A percentile compares a stretch with the other conserved stretches of the same genome.
Conservation (phyloP, 2,888 invertebrate genomes). For the Caenorhabditis sulstoni region DNA sequence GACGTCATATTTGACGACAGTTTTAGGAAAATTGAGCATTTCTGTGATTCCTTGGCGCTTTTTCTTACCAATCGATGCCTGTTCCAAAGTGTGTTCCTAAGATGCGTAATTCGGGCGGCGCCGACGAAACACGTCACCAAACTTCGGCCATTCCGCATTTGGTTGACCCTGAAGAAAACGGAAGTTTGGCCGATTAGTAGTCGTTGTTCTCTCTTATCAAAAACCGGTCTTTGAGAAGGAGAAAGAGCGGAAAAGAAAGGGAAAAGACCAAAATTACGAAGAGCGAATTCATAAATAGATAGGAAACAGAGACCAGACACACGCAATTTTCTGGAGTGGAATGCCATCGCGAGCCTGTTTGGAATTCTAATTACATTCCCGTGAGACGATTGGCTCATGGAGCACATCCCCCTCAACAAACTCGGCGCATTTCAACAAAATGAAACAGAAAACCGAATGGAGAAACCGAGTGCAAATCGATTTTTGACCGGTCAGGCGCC, state of each 20-base stretch:
- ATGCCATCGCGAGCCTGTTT: conserved; percentile 17
- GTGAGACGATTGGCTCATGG: conserved; percentile 3
- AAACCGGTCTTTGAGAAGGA: conserved; percentile 35
- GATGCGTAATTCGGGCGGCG: conserved; percentile 22
- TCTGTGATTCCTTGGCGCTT: too few relatives aligned
- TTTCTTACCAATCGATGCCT: conserved; percentile 43
- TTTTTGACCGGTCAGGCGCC: conserved; percentile 30
- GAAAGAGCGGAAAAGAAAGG: conserved; percentile 18
- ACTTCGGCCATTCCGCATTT: conserved; percentile 53
- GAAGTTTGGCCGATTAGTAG: conserved; percentile 32
- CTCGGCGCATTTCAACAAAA: conserved; percentile 15
- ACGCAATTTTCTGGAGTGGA: conserved; percentile 14
- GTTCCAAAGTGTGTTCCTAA: conserved; percentile 45
- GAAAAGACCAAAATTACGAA: conserved; percentile 22
- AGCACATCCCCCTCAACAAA: neutral
- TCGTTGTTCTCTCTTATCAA: conserved; percentile 36
- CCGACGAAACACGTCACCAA: conserved; percentile 36
- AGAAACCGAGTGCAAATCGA: too few relatives aligned
- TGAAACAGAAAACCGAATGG: conserved; percentile 37
- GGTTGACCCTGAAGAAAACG: conserved; percentile 24
- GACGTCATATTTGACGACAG: neutral
- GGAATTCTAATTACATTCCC: conserved; percentile 39
- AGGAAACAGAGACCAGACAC: neutral
- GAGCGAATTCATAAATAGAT: conserved; percentile 8
- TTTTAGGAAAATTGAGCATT: neutral